Percentiles rank a stretch among this genome's conserved stretches.
These are phyloP conservation scores for Bucco capensis DNA, from an alignment of 2,113 vertebrate genomes.

Conservation along the genomic window DNA sequence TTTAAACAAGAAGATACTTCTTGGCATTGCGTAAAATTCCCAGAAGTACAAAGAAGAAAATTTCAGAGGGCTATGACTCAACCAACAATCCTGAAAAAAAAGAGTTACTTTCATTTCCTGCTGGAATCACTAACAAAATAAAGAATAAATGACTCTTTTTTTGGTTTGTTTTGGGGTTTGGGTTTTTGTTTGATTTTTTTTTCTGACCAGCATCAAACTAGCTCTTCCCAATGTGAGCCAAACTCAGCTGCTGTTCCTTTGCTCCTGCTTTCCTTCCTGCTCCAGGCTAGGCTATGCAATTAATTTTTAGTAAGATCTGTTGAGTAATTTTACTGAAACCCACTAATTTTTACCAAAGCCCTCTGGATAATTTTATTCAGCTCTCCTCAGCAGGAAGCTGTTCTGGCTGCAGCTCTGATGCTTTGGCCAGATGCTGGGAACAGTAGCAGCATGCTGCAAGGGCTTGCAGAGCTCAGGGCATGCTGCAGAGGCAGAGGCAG, in stretches of 20 bases:
- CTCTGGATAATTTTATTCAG: constrained; percentile 42
- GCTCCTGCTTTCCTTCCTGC: constrained; percentile 20
- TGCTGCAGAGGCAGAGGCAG: not conserved
- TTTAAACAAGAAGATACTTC: constrained; percentile 34
- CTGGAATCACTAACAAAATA: constrained; percentile 30
- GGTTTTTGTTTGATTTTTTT: not conserved
- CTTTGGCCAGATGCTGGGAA: constrained; percentile 17
- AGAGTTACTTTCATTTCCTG: constrained; percentile 20
- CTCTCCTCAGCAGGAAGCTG: constrained; percentile 35
- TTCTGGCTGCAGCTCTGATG: constrained; percentile 18
- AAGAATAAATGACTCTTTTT: not conserved
- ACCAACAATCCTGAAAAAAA: constrained; percentile 5
- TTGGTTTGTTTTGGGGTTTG: too few species aligned
- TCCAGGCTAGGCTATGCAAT: constrained; percentile 35
- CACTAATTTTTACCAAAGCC: constrained; percentile 43
- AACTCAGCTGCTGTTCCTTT: constrained; percentile 28
- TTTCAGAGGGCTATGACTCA: constrained; percentile 39
- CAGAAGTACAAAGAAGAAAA: constrained; percentile 34
- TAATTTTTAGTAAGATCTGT: constrained; percentile 56
- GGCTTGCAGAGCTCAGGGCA: not conserved
- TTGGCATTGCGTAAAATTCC: constrained; percentile 30
- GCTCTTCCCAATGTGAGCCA: not conserved
- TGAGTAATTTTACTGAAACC: constrained; percentile 47
- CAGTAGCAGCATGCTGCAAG: not conserved
- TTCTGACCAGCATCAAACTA: not conserved